Base-by-base conservation (phyloP, 2,797 vertebrate species). In the Myotis pilosus region DNA sequence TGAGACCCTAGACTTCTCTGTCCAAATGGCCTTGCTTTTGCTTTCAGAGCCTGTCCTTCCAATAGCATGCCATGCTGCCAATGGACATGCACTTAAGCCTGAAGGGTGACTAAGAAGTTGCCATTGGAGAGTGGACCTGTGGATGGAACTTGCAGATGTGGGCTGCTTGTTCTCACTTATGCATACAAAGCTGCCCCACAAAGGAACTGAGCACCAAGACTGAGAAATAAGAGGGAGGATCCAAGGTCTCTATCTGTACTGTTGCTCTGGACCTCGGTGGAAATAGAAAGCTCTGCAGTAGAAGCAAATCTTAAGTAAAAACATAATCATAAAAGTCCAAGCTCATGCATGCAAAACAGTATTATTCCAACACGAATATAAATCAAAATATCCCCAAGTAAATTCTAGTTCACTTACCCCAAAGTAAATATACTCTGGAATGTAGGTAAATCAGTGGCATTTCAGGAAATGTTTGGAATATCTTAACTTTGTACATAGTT, bases 401-500 rank as follows among this genome's bases (percentile, higher is more conserved):
- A 93, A 44, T 23, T 13, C 90, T 83, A 57, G 25, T 23, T 96
- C 53, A 55, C 33, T 60, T 91, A 79, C 36, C 78, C 22, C 79
- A 72, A 87, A 86, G 88, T 36, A 94, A 91, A 91, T 49, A 87
- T 4, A 11, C 33, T 64, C 74, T 55, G 71, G 47, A 96, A 94
- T 91, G 53, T 53, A 88, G 79, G 64, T 69, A 75, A 87, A 92
- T 90, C 71, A 81, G 53, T 49, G 82, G 22, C 80, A 80, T 69
- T 95, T 80, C 79, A 96, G 87, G 53, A 96, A 92, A 84, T 68
- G 23, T 55, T 62, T 94, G 44, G 22, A 85, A 93, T 93, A 69
- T 94, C 55, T 86, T 85, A 28, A 82, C 75, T 96, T 72, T 84
- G 41, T 82, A 33, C 33, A 47, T 79, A 78, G 66, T 5, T 92